These are phyloP conservation scores for Drosophila pseudoananassae DNA, from an alignment of 1,140 invertebrate genomes.

Conservation along the genomic window DNA sequence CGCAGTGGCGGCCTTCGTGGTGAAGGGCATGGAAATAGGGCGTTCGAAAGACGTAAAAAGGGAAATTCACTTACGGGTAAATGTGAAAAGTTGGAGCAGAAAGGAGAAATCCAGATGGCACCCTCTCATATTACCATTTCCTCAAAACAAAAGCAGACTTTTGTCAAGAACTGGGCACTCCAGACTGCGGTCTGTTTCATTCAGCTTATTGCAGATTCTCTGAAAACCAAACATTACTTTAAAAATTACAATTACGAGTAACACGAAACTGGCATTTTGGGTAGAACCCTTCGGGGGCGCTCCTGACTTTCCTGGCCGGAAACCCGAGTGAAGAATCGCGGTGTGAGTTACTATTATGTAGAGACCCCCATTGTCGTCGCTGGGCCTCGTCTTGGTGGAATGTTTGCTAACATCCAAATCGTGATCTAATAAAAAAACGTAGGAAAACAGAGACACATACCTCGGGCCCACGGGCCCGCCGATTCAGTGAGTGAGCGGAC, in stretches of 20 bases:
- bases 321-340: slow-evolving; percentile 62
- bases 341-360: slow-evolving; percentile 62
- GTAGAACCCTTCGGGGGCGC: slow-evolving; percentile 12
- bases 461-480: slow-evolving; percentile 4
- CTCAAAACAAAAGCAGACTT: not conserved
- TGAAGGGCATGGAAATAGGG: slow-evolving; percentile 51
- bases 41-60: slow-evolving; percentile 19
- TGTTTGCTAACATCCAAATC: slow-evolving; percentile 79
- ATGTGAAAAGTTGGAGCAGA: not conserved
- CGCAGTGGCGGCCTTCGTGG: slow-evolving; percentile 54
- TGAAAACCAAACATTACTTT: no score
- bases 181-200: not conserved
- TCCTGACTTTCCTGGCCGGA: slow-evolving; percentile 51
- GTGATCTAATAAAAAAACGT: slow-evolving; percentile 76
- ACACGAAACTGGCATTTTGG: not conserved
- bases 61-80: slow-evolving; percentile 12
- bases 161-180: no score
- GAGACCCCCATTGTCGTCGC: slow-evolving; percentile 55
- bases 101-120: not conserved
- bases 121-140: not conserved
- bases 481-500: slow-evolving; percentile 55
- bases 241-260: not conserved
- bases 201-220: not conserved
- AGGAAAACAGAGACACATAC: slow-evolving; percentile 47
- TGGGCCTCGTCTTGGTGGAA: slow-evolving; percentile 37